Percentiles rank a stretch among this genome's conserved stretches.
Evolutionary conservation across 2,113 vertebrate genomes (phyloP).

Genomic region (Salvelinus sp.): DNA sequence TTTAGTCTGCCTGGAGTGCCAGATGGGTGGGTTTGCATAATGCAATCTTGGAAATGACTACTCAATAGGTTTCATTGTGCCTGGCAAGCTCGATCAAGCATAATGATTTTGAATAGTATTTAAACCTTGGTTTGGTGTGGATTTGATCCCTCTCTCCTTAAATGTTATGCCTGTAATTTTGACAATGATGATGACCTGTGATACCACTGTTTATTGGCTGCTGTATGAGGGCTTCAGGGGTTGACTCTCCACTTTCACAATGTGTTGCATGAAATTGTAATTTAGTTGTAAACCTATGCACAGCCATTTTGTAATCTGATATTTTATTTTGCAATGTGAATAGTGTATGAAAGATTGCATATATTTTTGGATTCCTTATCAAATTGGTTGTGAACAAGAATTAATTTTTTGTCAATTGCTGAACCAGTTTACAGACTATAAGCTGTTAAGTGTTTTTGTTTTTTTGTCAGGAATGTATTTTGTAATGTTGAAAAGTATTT

Average conservation of each 20-base stretch:
- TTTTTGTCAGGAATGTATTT: slow-evolving; percentile 53
- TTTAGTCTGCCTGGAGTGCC: too few species aligned
- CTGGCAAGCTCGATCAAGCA: too few species aligned
- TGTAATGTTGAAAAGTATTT: slow-evolving; percentile 68
- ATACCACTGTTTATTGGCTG: background rate
- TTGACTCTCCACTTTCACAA: background rate
- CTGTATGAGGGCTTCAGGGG: background rate
- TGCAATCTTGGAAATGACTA: too few species aligned
- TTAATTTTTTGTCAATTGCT: slow-evolving; percentile 47
- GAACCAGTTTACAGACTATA: slow-evolving; percentile 60
- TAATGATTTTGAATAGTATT: too few species aligned
- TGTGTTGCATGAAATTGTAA: background rate
- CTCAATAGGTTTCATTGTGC: too few species aligned
- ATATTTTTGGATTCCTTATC: slow-evolving; percentile 55
- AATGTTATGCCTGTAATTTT: background rate
- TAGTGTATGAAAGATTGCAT: slow-evolving; percentile 54
- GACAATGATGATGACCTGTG: background rate
- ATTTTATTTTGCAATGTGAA: slow-evolving; percentile 58
- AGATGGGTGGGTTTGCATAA: too few species aligned
- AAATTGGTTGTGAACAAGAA: slow-evolving; percentile 33
- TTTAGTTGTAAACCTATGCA: slow-evolving; percentile 3
- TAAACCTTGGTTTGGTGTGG: background rate
- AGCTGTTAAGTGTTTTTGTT: slow-evolving; percentile 43
- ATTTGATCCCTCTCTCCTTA: background rate
- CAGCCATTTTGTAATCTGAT: slow-evolving; percentile 21